Evolutionary conservation across 1,140 invertebrate species (phyloP), one percentile per base, ranked within the genome.

Genomic region (Patella vulgata): DNA sequence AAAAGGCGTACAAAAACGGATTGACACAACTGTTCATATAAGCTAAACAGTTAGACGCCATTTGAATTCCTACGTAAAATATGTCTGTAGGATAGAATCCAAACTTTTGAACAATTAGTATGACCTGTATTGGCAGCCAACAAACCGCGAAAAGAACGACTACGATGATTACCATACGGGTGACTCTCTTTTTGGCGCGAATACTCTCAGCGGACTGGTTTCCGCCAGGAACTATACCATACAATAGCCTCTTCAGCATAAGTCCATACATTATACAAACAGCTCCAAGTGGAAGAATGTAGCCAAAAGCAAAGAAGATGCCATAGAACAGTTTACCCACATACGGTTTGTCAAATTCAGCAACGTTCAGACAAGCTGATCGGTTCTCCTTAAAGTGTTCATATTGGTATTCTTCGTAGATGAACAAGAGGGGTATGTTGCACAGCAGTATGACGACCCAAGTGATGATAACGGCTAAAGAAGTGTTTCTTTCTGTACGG

Each of bases 1-100:
- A 86, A 78, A 94, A 94, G 0, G 96, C 95, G 84, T 98, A 98
- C n/a, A 98, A 88, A 62, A 98, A 92, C 0, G 96, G 96, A 82
- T 98, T 97, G 61, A 97, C 91, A 77, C 95, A 97, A 66, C 92
- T 94, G 85, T 97, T 97, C 82, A 92, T 93, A 84, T 98, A 98
- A 3, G 95, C 95, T 52, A 97, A 83, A n/a, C 96, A 92, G 75
- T 97, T 93, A 8, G 92, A 90, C 4, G 89, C 89, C 64, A 96
- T 93, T 83, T 95, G 92, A 5, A 91, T 85, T 19, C 92, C 88
- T 70, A 93, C 89, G 72, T 88, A 71, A 1, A 33, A 19, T 11
- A 50, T 33, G 50, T 72, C 69, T 0, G 44, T 52, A 89, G 92
- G 85, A 27, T 68, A 70, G 17, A 46, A 31, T 11, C 87, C 87